Percentiles rank a stretch among this genome's conserved stretches.
Evolutionary conservation across 2,113 vertebrate species (phyloP).

Genomic region (Paracanthobrama guichenoti): DNA sequence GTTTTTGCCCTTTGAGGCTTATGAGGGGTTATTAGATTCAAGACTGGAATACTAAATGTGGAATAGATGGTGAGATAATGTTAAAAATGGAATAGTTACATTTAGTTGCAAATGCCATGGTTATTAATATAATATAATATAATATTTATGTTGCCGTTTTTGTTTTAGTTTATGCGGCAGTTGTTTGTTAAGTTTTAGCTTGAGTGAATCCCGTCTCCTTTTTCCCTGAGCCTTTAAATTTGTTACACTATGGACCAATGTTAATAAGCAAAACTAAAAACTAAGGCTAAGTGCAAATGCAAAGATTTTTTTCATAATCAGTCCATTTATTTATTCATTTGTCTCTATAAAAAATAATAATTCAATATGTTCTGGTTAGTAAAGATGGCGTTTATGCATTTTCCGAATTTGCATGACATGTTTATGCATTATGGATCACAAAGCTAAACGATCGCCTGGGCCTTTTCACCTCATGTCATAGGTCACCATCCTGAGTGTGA

Average conservation of each 20-base stretch:
- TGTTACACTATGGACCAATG: no score
- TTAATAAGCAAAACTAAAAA: no score
- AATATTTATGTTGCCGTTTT: neutral
- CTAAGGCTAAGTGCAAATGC: no score
- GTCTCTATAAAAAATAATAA: neutral
- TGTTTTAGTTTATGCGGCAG: no score
- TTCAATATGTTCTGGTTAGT: neutral
- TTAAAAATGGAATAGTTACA: neutral
- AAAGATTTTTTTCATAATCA: neutral
- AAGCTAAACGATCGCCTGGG: neutral
- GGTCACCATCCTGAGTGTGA: neutral
- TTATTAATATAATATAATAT: neutral
- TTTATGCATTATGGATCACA: slow-evolving; percentile 17
- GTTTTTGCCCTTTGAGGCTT: slow-evolving; percentile 30
- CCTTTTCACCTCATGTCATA: slow-evolving; percentile 29
- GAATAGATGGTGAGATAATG: neutral
- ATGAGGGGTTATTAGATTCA: slow-evolving; percentile 2
- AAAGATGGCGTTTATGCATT: neutral
- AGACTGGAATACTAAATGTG: slow-evolving; percentile 9
- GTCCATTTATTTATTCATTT: neutral
- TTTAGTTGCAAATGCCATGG: neutral
- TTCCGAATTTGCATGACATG: neutral
- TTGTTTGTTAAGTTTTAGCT: no score
- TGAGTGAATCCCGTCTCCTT: no score
- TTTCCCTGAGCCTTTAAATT: no score